Conservation (phyloP, 2,888 invertebrate genomes). For the Dyspetes luteomarginatus region DNA sequence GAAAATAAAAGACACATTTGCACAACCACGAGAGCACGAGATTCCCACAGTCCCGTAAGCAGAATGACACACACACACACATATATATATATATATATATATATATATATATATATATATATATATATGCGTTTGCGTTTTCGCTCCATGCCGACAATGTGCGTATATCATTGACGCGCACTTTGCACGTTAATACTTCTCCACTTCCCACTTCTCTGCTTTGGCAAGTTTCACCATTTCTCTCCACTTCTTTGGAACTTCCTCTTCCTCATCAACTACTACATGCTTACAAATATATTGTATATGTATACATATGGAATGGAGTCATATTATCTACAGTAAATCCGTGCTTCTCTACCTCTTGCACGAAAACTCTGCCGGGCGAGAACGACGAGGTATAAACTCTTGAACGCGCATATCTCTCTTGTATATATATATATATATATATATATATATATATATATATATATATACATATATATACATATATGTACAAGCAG, state of each 20-base stretch:
- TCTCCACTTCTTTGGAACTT: slow-evolving; percentile 50
- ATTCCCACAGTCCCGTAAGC: slow-evolving; percentile 60
- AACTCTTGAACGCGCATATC: slow-evolving; percentile 22
- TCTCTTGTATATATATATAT: not conserved
- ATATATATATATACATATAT: not conserved
- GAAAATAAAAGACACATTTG: slow-evolving; percentile 51
- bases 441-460: not conserved
- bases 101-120: not conserved
- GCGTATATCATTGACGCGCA: slow-evolving; percentile 63
- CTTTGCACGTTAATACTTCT: slow-evolving; percentile 55
- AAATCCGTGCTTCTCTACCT: slow-evolving; percentile 51
- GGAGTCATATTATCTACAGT: slow-evolving; percentile 48
- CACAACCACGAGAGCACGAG: slow-evolving; percentile 22
- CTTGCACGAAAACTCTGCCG: slow-evolving; percentile 31
- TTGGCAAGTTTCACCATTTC: slow-evolving; percentile 17
- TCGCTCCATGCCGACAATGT: slow-evolving; percentile 37
- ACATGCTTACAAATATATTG: not conserved
- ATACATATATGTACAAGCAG: not conserved
- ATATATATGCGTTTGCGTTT: slow-evolving; percentile 11
- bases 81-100: not conserved
- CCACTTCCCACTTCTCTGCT: slow-evolving; percentile 23
- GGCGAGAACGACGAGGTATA: slow-evolving; percentile 20
- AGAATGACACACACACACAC: slow-evolving; percentile 21
- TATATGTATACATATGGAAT: slow-evolving; percentile 3
- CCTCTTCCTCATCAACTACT: slow-evolving; percentile 38